phyloP scores from a whole-genome alignment of 1,140 invertebrate species.

The Vanessa tameamea region DNA sequence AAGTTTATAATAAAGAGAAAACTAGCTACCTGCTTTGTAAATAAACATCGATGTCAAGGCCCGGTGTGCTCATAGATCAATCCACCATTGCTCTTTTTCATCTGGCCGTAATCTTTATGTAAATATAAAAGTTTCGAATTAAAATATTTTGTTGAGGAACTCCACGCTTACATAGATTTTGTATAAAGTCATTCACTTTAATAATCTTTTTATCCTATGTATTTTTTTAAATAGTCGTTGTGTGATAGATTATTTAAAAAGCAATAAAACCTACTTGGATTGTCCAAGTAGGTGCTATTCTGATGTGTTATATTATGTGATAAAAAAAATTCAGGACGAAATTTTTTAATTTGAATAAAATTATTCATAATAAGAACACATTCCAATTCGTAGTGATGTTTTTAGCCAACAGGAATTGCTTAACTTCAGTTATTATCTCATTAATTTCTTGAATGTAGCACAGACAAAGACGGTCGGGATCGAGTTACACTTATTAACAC shows the following conservation, averaged over 20 bases:
- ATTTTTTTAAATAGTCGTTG: too few relatives aligned
- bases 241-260: too few relatives aligned
- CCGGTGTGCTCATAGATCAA: not conserved
- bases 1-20: constrained; percentile 24
- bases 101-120: not conserved
- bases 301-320: too few relatives aligned
- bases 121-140: not conserved
- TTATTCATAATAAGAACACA: not conserved
- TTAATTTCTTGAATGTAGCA: constrained; percentile 26
- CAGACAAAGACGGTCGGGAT: constrained; percentile 13
- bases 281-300: too few relatives aligned
- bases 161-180: too few relatives aligned
- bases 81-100: constrained; percentile 1
- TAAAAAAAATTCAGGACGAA: not conserved
- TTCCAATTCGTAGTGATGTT: not conserved
- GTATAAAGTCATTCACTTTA: too few relatives aligned
- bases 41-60: constrained; percentile 23
- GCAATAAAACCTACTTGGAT: not conserved
- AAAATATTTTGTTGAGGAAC: too few relatives aligned
- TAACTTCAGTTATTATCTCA: constrained; percentile 15
- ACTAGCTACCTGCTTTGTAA: not conserved
- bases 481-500: constrained; percentile 35
- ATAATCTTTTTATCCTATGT: too few relatives aligned
- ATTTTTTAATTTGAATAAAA: not conserved
- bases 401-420: constrained; percentile 1